These are phyloP conservation scores for Hirundichthys speculiger DNA, from an alignment of 2,113 vertebrate species.

Conservation along the genomic window DNA sequence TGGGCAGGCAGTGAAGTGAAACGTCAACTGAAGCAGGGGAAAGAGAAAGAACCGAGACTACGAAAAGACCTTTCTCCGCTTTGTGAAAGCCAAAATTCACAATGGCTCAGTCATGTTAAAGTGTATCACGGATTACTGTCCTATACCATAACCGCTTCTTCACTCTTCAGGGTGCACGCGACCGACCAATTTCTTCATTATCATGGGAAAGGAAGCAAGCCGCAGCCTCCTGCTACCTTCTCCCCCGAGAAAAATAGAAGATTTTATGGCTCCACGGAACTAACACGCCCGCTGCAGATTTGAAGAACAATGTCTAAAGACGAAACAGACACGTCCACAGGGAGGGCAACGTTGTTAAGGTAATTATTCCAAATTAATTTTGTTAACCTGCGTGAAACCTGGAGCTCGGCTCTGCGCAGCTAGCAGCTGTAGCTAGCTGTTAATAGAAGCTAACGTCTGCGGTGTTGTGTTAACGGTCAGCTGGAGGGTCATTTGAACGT, in stretches of 20 bases:
- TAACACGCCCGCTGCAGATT: slow-evolving; percentile 2
- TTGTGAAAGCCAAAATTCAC: background rate
- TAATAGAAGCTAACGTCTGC: background rate
- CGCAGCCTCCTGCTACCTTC: slow-evolving; percentile 21
- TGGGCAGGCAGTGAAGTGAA: too few relatives aligned
- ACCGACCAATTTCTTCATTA: slow-evolving; percentile 16
- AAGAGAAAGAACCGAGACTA: background rate
- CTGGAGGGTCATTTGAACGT: slow-evolving; percentile 24
- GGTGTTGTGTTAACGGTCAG: slow-evolving; percentile 22
- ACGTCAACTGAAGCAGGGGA: too few relatives aligned
- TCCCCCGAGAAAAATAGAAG: background rate
- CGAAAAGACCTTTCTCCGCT: background rate
- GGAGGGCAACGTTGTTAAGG: slow-evolving; percentile 46
- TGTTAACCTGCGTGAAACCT: background rate
- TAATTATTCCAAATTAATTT: background rate
- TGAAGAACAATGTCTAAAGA: slow-evolving; percentile 17
- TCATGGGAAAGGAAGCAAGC: slow-evolving; percentile 33
- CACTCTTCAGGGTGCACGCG: slow-evolving; percentile 4
- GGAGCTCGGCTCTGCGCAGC: background rate
- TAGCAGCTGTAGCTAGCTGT: slow-evolving; percentile 43
- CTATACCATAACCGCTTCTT: background rate
- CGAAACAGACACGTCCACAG: slow-evolving; percentile 35
- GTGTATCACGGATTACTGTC: background rate
- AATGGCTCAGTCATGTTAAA: too few relatives aligned
- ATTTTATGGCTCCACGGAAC: slow-evolving; percentile 6